These are phyloP conservation scores for Gymnorhina tibicen DNA, from an alignment of 2,113 vertebrate species.

Conservation along the genomic window DNA sequence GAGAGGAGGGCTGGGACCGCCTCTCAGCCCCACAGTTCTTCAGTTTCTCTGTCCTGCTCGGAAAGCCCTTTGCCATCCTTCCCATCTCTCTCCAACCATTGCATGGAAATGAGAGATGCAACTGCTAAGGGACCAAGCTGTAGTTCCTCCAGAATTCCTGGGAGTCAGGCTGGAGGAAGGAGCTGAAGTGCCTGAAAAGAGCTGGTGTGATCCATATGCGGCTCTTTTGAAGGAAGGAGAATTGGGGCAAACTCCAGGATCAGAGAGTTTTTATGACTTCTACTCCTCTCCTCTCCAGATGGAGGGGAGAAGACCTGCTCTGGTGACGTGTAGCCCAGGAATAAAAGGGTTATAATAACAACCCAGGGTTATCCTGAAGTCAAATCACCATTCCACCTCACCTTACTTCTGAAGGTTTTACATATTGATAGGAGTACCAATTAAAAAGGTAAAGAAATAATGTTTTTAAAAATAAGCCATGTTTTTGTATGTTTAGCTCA, in stretches of 20 bases:
- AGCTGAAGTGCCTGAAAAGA: not conserved
- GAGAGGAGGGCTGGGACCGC: not conserved
- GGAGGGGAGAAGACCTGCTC: not conserved
- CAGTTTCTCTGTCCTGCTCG: not conserved
- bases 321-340: not conserved
- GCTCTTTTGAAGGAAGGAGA: not conserved
- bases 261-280: not conserved
- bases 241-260: not conserved
- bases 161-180: not conserved
- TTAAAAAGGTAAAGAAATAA: not conserved
- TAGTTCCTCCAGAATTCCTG: not conserved
- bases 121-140: not conserved
- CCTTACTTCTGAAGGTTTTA: not conserved
- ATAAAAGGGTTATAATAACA: not conserved
- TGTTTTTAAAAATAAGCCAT: not conserved
- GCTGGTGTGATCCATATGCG: not conserved
- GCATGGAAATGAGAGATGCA: fast-evolving
- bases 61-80: not conserved
- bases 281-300: not conserved
- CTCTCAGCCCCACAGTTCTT: not conserved
- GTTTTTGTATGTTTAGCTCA: not conserved
- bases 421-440: not conserved
- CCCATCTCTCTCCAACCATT: not conserved
- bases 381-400: not conserved
- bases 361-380: not conserved